These are phyloP conservation scores for Parazoanthus atlanticus DNA, from an alignment of 92 coral and sea anemone species.

Conservation along the genomic window DNA sequence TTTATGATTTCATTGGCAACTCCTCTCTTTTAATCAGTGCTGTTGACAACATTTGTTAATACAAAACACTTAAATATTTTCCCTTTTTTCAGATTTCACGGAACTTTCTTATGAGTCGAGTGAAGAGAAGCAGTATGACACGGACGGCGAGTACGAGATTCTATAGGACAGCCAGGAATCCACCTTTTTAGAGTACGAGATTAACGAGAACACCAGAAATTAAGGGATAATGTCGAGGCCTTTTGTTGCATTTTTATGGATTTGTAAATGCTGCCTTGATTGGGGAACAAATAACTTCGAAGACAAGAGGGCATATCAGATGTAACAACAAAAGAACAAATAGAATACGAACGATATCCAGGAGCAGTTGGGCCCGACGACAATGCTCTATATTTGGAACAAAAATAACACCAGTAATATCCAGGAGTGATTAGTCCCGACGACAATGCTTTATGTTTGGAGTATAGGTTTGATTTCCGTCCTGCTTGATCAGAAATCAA, in stretches of 20 bases:
- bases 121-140: constrained; percentile 75
- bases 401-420: too few species aligned
- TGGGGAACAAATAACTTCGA: not conserved
- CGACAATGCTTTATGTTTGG: not conserved
- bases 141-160: constrained; percentile 96
- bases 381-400: not conserved
- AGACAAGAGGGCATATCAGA: not conserved
- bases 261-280: not conserved
- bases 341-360: not conserved
- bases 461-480: not conserved
- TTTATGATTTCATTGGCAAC: too few species aligned
- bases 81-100: constrained; percentile 71
- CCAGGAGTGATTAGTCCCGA: not conserved
- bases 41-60: too few species aligned
- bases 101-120: constrained; percentile 85
- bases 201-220: not conserved
- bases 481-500: not conserved
- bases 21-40: too few species aligned
- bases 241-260: not conserved
- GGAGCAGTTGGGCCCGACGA: not conserved
- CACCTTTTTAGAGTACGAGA: not conserved
- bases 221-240: not conserved
- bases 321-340: not conserved
- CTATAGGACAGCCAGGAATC: constrained; percentile 18
- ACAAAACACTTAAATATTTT: not conserved